These are phyloP conservation scores for Eospalax fontanierii DNA, from an alignment of 2,797 vertebrate genomes.

Conservation along the genomic window DNA sequence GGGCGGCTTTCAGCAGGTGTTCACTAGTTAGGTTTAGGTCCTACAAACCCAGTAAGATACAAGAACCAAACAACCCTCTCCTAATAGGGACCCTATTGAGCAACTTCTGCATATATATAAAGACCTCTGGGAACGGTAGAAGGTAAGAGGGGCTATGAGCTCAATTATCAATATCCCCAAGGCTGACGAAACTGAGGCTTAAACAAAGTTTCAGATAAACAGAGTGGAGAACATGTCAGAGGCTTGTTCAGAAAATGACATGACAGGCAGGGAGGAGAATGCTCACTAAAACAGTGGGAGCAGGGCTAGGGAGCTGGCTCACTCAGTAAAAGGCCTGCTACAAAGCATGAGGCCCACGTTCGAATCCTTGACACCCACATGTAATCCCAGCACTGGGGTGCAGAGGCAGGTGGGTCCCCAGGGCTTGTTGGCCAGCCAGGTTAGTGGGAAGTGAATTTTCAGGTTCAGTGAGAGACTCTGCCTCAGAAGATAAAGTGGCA, in stretches of 20 bases:
- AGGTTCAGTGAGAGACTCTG: not conserved
- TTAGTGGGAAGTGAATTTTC: not conserved
- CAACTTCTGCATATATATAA: slow-evolving; percentile 6
- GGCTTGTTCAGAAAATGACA: not conserved
- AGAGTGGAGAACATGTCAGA: not conserved
- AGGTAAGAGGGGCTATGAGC: not conserved
- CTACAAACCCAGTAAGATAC: not conserved
- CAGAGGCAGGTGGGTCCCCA: not conserved
- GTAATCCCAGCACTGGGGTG: not conserved
- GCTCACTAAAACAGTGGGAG: no score
- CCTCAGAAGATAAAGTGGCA: no score
- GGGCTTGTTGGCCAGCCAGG: not conserved
- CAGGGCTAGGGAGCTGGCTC: not conserved
- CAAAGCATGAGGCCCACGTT: no score
- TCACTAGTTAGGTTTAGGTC: not conserved
- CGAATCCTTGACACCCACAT: no score
- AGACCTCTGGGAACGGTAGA: not conserved
- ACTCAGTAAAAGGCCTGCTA: no score
- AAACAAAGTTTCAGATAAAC: not conserved
- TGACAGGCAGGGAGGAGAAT: no score
- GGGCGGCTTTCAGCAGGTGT: not conserved
- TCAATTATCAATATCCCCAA: not conserved
- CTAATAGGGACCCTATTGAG: not conserved
- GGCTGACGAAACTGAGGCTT: not conserved
- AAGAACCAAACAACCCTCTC: not conserved